phyloP scores from a whole-genome alignment of 2,888 invertebrate species.

The Andrena camellia region DNA sequence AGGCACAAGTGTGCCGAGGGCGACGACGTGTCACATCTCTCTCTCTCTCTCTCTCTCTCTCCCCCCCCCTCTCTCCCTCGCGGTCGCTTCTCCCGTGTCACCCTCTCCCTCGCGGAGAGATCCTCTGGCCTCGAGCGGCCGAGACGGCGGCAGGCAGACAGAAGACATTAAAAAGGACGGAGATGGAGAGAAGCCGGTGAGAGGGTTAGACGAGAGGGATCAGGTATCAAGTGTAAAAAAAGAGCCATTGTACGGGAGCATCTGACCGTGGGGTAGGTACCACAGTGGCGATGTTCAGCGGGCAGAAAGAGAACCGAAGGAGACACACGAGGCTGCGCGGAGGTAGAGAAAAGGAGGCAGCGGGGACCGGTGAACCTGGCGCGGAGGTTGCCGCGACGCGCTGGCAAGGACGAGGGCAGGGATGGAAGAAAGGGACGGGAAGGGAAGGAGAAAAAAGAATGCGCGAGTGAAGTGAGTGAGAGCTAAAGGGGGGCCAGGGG shows the following conservation, averaged over 20 bases:
- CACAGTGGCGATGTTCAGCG: slow-evolving; percentile 65
- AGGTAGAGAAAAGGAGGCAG: slow-evolving; percentile 12
- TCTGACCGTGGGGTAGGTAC: slow-evolving; percentile 84
- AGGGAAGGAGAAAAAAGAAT: slow-evolving; percentile 27
- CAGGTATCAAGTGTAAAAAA: slow-evolving; percentile 83
- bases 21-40: slow-evolving; percentile 55
- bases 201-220: slow-evolving; percentile 78
- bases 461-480: slow-evolving; percentile 54
- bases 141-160: slow-evolving; percentile 5
- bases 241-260: slow-evolving; percentile 83
- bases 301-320: slow-evolving; percentile 39
- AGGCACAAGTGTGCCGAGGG: slow-evolving; percentile 71
- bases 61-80: slow-evolving; percentile 18
- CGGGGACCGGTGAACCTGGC: slow-evolving; percentile 39
- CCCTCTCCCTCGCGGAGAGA: slow-evolving; percentile 18
- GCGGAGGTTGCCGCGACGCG: slow-evolving; percentile 58
- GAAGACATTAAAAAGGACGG: slow-evolving; percentile 23
- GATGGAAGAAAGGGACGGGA: slow-evolving; percentile 45
- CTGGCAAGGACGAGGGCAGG: slow-evolving; percentile 45
- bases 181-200: slow-evolving; percentile 40
- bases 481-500: slow-evolving; percentile 28
- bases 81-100: slow-evolving; percentile 13
- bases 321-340: slow-evolving; percentile 16
- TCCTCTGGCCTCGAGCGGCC: slow-evolving; percentile 13
- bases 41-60: neutral